Evolutionary conservation across 2,888 invertebrate genomes (phyloP).

Genomic region (Tinea pellionella): DNA sequence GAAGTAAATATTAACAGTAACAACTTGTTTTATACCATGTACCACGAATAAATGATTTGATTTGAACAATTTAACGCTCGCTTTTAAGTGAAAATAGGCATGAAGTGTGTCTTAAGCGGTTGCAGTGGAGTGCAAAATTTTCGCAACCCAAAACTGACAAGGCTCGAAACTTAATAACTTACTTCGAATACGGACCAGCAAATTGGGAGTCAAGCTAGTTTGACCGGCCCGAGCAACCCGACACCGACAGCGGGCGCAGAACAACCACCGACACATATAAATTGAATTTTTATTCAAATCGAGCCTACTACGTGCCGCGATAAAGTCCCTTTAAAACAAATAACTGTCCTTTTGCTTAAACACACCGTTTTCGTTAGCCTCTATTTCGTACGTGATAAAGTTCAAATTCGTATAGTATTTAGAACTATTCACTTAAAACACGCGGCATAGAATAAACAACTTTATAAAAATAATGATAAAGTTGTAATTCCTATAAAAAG

Average conservation of each 20-base stretch:
- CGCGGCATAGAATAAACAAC: constrained; percentile 40
- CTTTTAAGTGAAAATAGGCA: constrained; percentile 8
- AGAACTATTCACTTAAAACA: constrained; percentile 16
- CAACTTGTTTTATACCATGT: no score
- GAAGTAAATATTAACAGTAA: no score
- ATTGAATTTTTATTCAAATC: constrained; percentile 70
- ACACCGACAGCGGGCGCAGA: constrained; percentile 34
- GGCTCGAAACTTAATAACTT: constrained; percentile 67
- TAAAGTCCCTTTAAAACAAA: constrained; percentile 64
- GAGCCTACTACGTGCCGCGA: constrained; percentile 59
- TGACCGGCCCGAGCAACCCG: constrained; percentile 60
- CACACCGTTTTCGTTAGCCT: constrained; percentile 21
- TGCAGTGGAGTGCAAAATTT: constrained; percentile 55
- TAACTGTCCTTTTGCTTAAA: constrained; percentile 41
- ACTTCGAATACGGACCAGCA: constrained; percentile 65
- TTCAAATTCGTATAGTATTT: constrained; percentile 23
- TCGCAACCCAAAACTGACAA: constrained; percentile 59
- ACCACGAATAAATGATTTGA: no score
- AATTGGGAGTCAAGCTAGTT: constrained; percentile 56
- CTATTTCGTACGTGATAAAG: constrained; percentile 31
- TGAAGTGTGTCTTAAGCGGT: constrained; percentile 1
- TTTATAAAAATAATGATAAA: constrained; percentile 51
- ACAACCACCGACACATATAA: constrained; percentile 64
- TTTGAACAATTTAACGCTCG: constrained; percentile 9
- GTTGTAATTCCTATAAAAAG: constrained; percentile 47